Conservation (phyloP, 2,797 vertebrate genomes). For the Megalops cyprinoides region DNA sequence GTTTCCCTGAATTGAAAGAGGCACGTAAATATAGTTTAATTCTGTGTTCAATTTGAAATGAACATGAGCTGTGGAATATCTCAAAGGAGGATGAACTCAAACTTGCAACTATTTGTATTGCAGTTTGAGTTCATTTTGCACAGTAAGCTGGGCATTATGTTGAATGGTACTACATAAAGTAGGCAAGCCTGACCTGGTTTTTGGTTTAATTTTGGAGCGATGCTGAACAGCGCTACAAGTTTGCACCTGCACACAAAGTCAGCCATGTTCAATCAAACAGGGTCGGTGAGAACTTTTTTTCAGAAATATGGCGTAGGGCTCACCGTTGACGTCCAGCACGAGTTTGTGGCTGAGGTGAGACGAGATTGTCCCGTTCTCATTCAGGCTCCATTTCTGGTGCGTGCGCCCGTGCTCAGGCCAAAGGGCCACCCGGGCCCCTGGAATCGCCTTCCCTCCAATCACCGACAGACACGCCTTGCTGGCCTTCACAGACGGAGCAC, state of each 20-base stretch:
- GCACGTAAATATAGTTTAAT: background rate
- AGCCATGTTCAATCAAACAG: background rate
- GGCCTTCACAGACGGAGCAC: slow-evolving; percentile 59
- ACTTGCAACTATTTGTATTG: background rate
- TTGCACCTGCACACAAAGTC: background rate
- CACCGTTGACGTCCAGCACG: slow-evolving; percentile 84
- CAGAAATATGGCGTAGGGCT: background rate
- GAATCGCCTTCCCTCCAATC: slow-evolving; percentile 75
- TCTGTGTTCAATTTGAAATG: background rate
- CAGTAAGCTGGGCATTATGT: background rate
- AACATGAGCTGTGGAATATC: background rate
- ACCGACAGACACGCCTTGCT: slow-evolving; percentile 79
- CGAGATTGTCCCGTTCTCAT: slow-evolving; percentile 77
- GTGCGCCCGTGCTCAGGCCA: slow-evolving; percentile 79
- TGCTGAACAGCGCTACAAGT: background rate
- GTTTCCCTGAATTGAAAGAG: background rate
- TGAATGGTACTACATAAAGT: background rate
- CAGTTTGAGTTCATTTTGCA: background rate
- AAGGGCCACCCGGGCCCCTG: slow-evolving; percentile 78
- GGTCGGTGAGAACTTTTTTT: background rate
- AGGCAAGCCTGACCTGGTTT: background rate
- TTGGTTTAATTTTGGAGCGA: background rate
- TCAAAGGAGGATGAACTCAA: background rate
- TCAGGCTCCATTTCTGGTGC: slow-evolving; percentile 81
- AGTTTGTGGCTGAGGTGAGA: slow-evolving; percentile 77